Evolutionary conservation across 30 jellyfish, hydroid and myxozoan species (phyloP), one percentile per base, ranked within the genome.

Genomic region (Nemopilema nomurai): DNA sequence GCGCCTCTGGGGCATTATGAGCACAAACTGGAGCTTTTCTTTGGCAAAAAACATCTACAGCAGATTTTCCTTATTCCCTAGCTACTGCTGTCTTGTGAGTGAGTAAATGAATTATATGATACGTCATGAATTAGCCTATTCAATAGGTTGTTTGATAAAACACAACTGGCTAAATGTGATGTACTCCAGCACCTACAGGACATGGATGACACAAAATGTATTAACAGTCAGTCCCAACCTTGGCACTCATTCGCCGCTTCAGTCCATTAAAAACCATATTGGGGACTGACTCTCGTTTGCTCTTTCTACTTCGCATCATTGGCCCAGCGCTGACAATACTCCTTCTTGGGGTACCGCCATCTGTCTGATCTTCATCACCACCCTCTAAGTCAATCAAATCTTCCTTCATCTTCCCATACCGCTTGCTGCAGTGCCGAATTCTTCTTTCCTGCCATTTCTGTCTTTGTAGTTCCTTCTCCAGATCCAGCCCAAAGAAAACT

Each of bases 401-500:
- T 0, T 80, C 96, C 33, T 88, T 88, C 87, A 88, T 30, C 31
- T 53, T 62, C 8, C 96, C 96, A 51, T 88, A 88, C 28, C 89
- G 81, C 67, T 88, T 88, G 68, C 91, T 79, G 65, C 96, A 88
- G 41, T 80, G 96, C 7, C 96, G 87, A 1, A 88, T 70, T 24
- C 96, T 26, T 30, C 96, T 67, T 82, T 88, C 96, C 28, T 30
- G 62, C 96, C 96, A 88, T 62, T 88, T 88, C 91, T 88, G 91
- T 31, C 80, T 87, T 81, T 64, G 85, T 1, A 28, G 41, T 63
- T 77, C 75, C 26, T 76, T 75, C 75, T 88, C 96, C 23, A 27
- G 67, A 19, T 81, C 70, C 24, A 88, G 75, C 16, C 96, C 96
- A 71, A 88, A 88, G 71, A 88, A 88, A 3, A 62, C 74, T 67